These are phyloP conservation scores for Albula goreensis DNA, from an alignment of 2,113 vertebrate species.

Conservation along the genomic window DNA sequence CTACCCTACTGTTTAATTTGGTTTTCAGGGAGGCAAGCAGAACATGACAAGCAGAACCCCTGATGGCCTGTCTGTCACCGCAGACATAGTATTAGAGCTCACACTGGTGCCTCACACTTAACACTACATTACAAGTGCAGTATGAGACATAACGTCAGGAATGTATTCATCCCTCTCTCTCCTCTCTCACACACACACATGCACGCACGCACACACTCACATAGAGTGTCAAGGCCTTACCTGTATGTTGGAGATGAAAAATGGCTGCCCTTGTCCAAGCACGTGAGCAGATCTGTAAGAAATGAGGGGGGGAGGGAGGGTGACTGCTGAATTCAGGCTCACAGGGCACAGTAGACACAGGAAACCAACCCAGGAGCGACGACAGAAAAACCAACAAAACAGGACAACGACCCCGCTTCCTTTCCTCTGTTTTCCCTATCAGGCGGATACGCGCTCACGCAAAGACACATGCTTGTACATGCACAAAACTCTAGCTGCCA, in stretches of 20 bases:
- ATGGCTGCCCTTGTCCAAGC: conserved; percentile 76
- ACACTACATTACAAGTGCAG: conserved; percentile 15
- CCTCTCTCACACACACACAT: background rate
- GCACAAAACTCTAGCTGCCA: background rate
- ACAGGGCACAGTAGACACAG: conserved; percentile 27
- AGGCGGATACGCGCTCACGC: background rate
- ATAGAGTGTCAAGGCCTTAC: conserved; percentile 55
- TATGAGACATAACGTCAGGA: conserved; percentile 31
- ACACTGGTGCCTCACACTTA: conserved; percentile 19
- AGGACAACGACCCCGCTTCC: conserved; percentile 44
- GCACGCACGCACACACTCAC: background rate
- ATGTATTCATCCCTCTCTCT: background rate
- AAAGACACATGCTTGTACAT: background rate
- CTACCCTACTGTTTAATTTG: background rate
- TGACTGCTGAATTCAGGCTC: conserved; percentile 12
- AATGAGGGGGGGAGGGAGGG: conserved; percentile 46
- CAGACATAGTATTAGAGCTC: background rate
- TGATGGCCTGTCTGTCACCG: background rate
- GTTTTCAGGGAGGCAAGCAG: background rate
- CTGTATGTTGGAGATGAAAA: conserved; percentile 73
- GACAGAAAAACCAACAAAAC: conserved; percentile 33
- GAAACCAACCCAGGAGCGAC: conserved; percentile 27
- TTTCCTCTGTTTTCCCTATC: conserved; percentile 26
- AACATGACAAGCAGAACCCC: background rate
- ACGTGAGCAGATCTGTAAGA: conserved; percentile 80